These are phyloP conservation scores for Lepisosteus osseus DNA, from an alignment of 2,113 vertebrate genomes.

Conservation along the genomic window DNA sequence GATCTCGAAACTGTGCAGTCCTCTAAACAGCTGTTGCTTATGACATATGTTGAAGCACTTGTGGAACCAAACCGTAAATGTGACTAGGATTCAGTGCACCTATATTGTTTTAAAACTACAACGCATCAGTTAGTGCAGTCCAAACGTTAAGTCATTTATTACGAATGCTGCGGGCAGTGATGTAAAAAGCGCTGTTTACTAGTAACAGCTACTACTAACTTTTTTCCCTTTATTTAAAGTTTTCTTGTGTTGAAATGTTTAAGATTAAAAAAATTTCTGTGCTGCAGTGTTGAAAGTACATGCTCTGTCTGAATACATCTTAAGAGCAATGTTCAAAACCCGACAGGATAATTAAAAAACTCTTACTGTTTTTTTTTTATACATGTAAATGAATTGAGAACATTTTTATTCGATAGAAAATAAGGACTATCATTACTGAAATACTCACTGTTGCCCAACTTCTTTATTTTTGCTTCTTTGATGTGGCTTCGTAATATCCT, in stretches of 20 bases:
- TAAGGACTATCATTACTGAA: too few relatives aligned
- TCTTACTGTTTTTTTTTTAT: conserved; percentile 56
- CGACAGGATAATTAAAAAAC: conserved; percentile 67
- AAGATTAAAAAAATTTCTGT: not conserved
- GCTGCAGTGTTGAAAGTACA: too few relatives aligned
- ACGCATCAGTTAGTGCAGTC: not conserved
- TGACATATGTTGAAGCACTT: not conserved
- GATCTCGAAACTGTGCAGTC: conserved; percentile 30
- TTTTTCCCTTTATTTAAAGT: conserved; percentile 6
- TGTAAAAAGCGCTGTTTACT: not conserved
- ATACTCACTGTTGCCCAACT: too few relatives aligned
- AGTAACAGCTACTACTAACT: conserved; percentile 46
- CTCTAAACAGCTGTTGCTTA: conserved; percentile 20
- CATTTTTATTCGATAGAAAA: too few relatives aligned
- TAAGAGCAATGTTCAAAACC: conserved; percentile 10
- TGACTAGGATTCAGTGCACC: conserved; percentile 42
- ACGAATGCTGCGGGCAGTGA: not conserved
- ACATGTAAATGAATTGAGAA: not conserved
- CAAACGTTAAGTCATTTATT: not conserved
- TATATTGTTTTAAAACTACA: conserved; percentile 39
- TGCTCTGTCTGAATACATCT: too few relatives aligned
- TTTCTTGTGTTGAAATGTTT: conserved; percentile 19
- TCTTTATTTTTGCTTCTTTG: not conserved
- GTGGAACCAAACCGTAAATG: conserved; percentile 38
- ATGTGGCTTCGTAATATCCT: not conserved